Percentiles rank a stretch among this genome's conserved stretches.
These are phyloP conservation scores for Punctoribates punctum DNA, from an alignment of 2,888 invertebrate genomes.

Conservation along the genomic window DNA sequence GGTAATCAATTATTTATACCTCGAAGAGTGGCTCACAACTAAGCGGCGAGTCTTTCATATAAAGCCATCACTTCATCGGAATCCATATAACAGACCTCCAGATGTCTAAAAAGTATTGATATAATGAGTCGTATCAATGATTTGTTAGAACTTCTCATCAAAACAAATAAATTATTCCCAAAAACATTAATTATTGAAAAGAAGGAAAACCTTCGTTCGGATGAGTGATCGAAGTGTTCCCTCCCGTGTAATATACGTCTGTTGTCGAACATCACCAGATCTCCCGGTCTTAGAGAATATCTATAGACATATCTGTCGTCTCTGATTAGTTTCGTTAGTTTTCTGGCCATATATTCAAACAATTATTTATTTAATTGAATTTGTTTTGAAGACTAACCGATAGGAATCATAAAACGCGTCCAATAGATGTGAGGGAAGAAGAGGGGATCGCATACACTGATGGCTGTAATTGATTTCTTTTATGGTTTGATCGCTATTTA, in stretches of 20 bases:
- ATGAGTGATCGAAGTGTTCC: slow-evolving; percentile 51
- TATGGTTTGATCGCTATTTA: slow-evolving; percentile 51
- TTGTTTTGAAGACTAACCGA: slow-evolving; percentile 40
- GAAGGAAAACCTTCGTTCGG: slow-evolving; percentile 49
- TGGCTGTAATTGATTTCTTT: slow-evolving; percentile 53
- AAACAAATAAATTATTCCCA: not conserved
- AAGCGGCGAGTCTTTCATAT: slow-evolving; percentile 48
- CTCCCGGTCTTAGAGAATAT: slow-evolving; percentile 52
- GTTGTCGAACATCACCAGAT: slow-evolving; percentile 53
- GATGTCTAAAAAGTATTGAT: not conserved
- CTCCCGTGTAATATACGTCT: slow-evolving; percentile 53
- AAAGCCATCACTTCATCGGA: slow-evolving; percentile 52
- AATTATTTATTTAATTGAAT: not conserved
- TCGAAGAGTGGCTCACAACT: not conserved
- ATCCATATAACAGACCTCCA: slow-evolving; percentile 54
- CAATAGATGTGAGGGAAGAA: slow-evolving; percentile 50
- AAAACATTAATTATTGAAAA: not conserved
- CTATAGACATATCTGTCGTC: not conserved
- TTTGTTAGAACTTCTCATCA: not conserved
- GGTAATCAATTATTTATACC: no score
- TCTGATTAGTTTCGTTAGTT: slow-evolving; percentile 37
- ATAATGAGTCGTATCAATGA: not conserved
- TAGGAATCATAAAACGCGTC: slow-evolving; percentile 53
- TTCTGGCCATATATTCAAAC: slow-evolving; percentile 32
- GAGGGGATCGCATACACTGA: slow-evolving; percentile 53